Percentiles rank a stretch among this genome's conserved stretches.
Conservation (phyloP, 2,888 invertebrate genomes). For the Thymelicus sylvestris region DNA sequence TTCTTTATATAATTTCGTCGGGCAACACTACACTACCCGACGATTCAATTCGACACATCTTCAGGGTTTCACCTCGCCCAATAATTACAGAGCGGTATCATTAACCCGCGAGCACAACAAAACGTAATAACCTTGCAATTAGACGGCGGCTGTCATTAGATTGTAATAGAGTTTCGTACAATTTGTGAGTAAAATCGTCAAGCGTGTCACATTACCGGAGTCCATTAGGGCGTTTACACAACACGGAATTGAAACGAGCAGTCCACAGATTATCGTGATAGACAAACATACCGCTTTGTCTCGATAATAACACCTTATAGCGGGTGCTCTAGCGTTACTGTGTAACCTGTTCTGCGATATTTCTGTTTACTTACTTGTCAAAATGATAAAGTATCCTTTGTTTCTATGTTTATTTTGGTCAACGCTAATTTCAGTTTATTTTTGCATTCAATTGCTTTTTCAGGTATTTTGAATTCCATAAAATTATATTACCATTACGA, state of each 20-base stretch:
- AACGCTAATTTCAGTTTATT: not conserved
- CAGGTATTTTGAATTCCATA: no score
- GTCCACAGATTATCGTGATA: constrained; percentile 83
- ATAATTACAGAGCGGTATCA: constrained; percentile 78
- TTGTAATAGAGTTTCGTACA: constrained; percentile 84
- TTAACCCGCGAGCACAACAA: constrained; percentile 79
- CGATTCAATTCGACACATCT: constrained; percentile 83
- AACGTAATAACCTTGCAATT: constrained; percentile 83
- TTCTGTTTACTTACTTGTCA: constrained; percentile 50
- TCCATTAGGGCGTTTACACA: constrained; percentile 84
- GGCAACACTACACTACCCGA: constrained; percentile 61
- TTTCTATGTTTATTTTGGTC: not conserved
- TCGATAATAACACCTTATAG: constrained; percentile 76
- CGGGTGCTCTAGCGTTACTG: constrained; percentile 55
- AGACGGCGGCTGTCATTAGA: constrained; percentile 83
- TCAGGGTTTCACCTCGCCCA: constrained; percentile 82
- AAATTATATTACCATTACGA: no score
- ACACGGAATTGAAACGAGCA: constrained; percentile 83
- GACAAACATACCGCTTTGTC: constrained; percentile 81
- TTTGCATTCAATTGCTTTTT: no score
- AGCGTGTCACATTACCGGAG: constrained; percentile 83
- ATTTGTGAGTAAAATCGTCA: constrained; percentile 85
- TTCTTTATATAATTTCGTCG: not conserved
- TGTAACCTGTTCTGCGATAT: constrained; percentile 21
- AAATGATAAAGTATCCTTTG: constrained; percentile 47